Percentiles rank a stretch among this genome's conserved stretches.
Conservation (phyloP, 2,888 invertebrate species). For the Romanomermis culicivorax region DNA sequence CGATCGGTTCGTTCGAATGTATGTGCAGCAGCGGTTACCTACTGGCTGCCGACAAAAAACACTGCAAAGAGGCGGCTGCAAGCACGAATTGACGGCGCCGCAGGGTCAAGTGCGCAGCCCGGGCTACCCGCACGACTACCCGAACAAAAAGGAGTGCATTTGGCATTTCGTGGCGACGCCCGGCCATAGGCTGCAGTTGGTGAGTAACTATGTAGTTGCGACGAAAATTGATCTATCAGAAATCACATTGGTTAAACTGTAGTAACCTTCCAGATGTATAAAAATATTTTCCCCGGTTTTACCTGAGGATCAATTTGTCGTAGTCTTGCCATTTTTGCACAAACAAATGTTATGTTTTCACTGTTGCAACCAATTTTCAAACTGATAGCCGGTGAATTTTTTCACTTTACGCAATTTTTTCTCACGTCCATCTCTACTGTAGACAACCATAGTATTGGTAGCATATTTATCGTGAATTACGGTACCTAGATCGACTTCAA, state of each 20-base stretch:
- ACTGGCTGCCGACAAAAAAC: slow-evolving; percentile 72
- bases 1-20: slow-evolving; percentile 67
- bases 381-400: too few species aligned
- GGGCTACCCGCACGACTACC: slow-evolving; percentile 66
- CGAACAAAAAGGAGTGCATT: slow-evolving; percentile 73
- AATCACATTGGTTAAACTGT: slow-evolving; percentile 15
- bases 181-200: slow-evolving; percentile 78
- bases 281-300: too few species aligned
- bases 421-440: too few species aligned
- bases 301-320: too few species aligned
- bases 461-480: too few species aligned
- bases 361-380: too few species aligned
- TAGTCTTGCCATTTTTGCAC: neutral
- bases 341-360: too few species aligned
- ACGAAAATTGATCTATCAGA: slow-evolving; percentile 12
- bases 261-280: too few species aligned
- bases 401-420: too few species aligned
- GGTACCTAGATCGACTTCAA: too few species aligned
- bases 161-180: slow-evolving; percentile 93
- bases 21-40: slow-evolving; percentile 87
- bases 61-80: slow-evolving; percentile 79
- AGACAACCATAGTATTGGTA: too few species aligned
- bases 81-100: slow-evolving; percentile 68
- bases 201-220: slow-evolving; percentile 23
- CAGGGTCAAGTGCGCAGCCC: slow-evolving; percentile 66